Evolutionary conservation across 2,888 invertebrate genomes (phyloP).

Genomic region (Melieria omissa): DNA sequence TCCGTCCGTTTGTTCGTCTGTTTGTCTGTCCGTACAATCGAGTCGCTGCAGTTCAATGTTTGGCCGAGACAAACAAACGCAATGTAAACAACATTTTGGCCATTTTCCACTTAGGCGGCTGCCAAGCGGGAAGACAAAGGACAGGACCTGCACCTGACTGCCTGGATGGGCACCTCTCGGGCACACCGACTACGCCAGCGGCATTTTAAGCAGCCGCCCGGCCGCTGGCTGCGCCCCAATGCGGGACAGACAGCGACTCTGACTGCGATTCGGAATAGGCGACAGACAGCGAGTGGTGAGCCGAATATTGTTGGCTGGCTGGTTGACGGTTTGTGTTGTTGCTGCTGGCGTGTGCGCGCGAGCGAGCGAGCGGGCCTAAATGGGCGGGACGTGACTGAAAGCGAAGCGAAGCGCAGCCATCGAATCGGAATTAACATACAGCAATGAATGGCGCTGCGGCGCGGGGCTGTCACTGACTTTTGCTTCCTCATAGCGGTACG

Average conservation of each 20-base stretch:
- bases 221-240: neutral
- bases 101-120: slow-evolving; percentile 9
- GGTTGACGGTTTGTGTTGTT: slow-evolving; percentile 7
- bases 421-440: slow-evolving; percentile 43
- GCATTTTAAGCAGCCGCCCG: slow-evolving; percentile 15
- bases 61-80: slow-evolving; percentile 11
- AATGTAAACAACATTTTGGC: slow-evolving; percentile 16
- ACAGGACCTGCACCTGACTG: slow-evolving; percentile 5
- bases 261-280: no score
- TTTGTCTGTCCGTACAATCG: neutral
- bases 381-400: slow-evolving; percentile 48
- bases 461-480: slow-evolving; percentile 37
- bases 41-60: slow-evolving; percentile 10
- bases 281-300: neutral
- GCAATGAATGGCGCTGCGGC: slow-evolving; percentile 25
- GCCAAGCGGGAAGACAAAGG: neutral
- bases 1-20: neutral
- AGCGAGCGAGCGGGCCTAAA: slow-evolving; percentile 41
- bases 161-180: neutral
- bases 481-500: slow-evolving; percentile 32
- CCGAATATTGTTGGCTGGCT: neutral
- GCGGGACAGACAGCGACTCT: no score
- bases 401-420: slow-evolving; percentile 34
- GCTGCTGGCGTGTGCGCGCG: slow-evolving; percentile 13
- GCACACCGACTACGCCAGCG: neutral